phyloP scores from a whole-genome alignment of 2,888 invertebrate genomes.

The Leptodirus hochenwartii region DNA sequence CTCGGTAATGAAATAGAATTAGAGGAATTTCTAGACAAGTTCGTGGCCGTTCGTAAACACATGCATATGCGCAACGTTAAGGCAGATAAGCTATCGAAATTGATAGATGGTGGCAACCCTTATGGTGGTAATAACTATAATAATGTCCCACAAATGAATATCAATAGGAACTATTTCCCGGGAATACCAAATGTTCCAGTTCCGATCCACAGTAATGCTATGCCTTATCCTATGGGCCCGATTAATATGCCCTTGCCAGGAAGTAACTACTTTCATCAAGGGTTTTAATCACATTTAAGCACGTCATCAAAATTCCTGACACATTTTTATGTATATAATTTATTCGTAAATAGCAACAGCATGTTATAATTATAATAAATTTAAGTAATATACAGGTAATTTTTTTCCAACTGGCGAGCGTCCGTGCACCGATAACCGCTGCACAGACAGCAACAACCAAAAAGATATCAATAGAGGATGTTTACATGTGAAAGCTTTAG shows the following conservation, averaged over 20 bases:
- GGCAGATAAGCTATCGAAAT: conserved; percentile 79
- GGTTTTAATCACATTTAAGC: too few species aligned
- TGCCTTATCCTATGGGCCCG: conserved; percentile 54
- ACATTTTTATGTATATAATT: too few species aligned
- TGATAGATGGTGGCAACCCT: conserved; percentile 29
- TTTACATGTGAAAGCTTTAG: too few species aligned
- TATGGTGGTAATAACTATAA: conserved; percentile 23
- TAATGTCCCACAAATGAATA: conserved; percentile 23
- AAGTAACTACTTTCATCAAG: conserved; percentile 11
- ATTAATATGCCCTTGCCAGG: conserved; percentile 36
- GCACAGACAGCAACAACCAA: too few species aligned
- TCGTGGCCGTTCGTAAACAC: conserved; percentile 51
- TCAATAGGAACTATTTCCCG: conserved; percentile 29
- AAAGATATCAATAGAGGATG: too few species aligned
- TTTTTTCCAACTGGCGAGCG: too few species aligned
- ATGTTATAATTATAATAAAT: too few species aligned
- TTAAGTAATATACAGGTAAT: too few species aligned
- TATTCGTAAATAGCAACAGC: too few species aligned
- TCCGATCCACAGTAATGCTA: conserved; percentile 20
- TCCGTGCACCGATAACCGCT: too few species aligned
- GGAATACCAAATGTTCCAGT: conserved; percentile 21
- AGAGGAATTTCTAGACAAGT: conserved; percentile 75
- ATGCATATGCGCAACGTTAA: conserved; percentile 78
- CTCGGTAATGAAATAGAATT: conserved; percentile 49
- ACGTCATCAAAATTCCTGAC: too few species aligned